Conservation (phyloP, 2,113 vertebrate genomes). For the Ellobius talpinus region DNA sequence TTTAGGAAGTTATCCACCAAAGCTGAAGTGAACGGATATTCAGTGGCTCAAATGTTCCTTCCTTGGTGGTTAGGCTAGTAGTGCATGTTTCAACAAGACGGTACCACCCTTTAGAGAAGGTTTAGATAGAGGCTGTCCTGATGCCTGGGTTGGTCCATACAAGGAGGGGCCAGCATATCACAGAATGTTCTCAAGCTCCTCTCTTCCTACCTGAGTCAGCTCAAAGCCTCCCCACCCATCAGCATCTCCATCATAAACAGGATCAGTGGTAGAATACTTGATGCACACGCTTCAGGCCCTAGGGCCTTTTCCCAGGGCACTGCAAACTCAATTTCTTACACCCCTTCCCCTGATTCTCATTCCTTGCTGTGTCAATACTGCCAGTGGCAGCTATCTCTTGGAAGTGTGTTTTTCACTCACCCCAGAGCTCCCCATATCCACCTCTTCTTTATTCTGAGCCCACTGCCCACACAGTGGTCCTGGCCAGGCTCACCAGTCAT, state of each 20-base stretch:
- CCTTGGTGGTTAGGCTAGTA: rapidly evolving
- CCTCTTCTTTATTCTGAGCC: background rate
- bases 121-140: no score
- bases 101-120: no score
- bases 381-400: rapidly evolving
- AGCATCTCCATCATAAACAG: background rate
- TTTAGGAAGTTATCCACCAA: background rate
- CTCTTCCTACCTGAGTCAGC: background rate
- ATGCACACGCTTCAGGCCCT: background rate
- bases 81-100: rapidly evolving
- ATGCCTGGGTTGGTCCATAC: background rate
- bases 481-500: rapidly evolving
- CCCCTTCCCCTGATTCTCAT: no score
- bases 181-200: background rate
- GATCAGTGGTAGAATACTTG: background rate
- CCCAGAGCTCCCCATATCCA: no score
- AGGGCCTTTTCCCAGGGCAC: background rate
- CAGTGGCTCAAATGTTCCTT: background rate
- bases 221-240: background rate
- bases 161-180: background rate
- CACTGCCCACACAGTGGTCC: background rate
- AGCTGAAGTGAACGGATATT: background rate
- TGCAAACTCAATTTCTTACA: no score
- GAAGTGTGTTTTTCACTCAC: no score
- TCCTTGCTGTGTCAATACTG: background rate